A percentile compares a stretch with the other conserved stretches of the same genome.
Conservation (phyloP, 2,113 vertebrate genomes). For the Stomatorhinus ivindoensis region DNA sequence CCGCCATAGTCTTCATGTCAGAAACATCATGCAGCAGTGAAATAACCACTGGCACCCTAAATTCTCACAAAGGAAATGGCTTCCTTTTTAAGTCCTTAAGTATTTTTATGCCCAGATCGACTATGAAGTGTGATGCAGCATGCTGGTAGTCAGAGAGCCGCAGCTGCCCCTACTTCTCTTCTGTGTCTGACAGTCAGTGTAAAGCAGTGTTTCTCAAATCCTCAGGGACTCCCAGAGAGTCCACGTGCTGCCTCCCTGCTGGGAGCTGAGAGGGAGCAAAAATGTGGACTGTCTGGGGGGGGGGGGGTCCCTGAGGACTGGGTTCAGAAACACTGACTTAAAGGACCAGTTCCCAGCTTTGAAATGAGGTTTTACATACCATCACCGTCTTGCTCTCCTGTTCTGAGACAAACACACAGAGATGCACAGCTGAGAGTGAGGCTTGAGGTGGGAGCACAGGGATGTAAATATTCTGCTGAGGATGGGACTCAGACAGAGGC, state of each 20-base stretch:
- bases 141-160: not conserved
- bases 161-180: not conserved
- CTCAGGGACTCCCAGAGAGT: not conserved
- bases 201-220: not conserved
- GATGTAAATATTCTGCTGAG: not conserved
- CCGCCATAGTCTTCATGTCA: not conserved
- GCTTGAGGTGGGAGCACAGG: not conserved
- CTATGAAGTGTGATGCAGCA: not conserved
- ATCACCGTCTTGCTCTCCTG: not conserved
- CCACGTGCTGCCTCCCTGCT: not conserved
- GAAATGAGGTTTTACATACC: not conserved
- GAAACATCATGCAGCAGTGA: not conserved
- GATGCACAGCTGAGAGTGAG: not conserved
- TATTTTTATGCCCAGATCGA: not conserved
- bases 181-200: not conserved
- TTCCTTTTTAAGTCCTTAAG: not conserved
- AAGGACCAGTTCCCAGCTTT: not conserved
- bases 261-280: not conserved
- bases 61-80: not conserved
- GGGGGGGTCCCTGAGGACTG: not conserved
- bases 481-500: not conserved
- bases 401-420: not conserved
- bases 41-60: not conserved
- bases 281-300: not conserved
- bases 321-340: not conserved